Evolutionary conservation across 1,140 invertebrate genomes (phyloP).

Genomic region (Dendroctonus valens): DNA sequence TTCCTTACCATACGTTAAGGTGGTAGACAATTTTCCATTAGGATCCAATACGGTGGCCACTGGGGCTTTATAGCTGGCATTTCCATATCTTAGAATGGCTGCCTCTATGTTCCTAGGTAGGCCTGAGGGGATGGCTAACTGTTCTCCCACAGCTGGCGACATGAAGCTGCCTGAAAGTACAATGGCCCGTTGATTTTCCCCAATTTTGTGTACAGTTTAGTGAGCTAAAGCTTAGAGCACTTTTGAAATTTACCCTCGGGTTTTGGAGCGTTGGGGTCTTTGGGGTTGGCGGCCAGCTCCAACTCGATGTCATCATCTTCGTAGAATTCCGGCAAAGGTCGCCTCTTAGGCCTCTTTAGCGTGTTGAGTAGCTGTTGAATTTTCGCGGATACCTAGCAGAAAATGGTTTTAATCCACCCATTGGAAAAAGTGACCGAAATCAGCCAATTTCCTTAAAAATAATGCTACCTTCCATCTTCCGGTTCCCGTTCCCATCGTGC

Average conservation of each 20-base stretch:
- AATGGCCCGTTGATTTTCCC: no score
- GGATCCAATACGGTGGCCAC: constrained; percentile 96
- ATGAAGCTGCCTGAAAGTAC: constrained; percentile 67
- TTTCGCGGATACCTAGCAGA: constrained; percentile 83
- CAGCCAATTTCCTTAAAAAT: no score
- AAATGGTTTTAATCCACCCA: no score
- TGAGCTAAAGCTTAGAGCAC: no score
- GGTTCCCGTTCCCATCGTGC: constrained; percentile 67
- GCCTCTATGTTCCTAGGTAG: constrained; percentile 92
- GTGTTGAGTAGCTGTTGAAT: constrained; percentile 98
- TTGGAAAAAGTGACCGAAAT: no score
- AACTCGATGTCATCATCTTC: constrained; percentile 98
- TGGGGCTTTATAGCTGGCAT: constrained; percentile 94
- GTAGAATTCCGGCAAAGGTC: constrained; percentile 97
- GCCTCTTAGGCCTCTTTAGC: constrained; percentile 92
- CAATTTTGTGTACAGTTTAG: no score
- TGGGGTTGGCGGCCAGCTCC: constrained; percentile 92
- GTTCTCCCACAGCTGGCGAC: constrained; percentile 92
- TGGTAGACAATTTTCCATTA: constrained; percentile 91
- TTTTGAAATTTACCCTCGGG: no score
- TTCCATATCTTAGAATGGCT: constrained; percentile 93
- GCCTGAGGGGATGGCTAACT: constrained; percentile 87
- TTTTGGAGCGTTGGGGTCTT: constrained; percentile 97
- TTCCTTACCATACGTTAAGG: constrained; percentile 95
- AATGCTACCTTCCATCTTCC: constrained; percentile 69